These are phyloP conservation scores for Limnephilus auricula DNA, from an alignment of 2,888 invertebrate genomes.

Conservation along the genomic window DNA sequence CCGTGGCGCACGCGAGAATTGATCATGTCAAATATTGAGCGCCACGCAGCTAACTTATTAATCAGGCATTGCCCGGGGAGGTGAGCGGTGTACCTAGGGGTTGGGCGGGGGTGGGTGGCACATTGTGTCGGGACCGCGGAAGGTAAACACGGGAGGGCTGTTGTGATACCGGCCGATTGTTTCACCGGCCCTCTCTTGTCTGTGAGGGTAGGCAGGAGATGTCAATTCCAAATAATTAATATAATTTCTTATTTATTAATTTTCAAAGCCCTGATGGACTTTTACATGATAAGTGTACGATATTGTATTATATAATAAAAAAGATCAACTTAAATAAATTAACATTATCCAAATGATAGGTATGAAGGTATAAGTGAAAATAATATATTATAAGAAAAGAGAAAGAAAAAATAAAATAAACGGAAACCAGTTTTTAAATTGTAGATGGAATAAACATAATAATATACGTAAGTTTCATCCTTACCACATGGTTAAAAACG, in stretches of 20 bases:
- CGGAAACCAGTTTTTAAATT: no score
- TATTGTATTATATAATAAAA: no score
- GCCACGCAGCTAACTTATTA: constrained; percentile 62
- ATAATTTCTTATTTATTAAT: background rate
- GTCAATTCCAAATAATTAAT: background rate
- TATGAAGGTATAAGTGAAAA: no score
- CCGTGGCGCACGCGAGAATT: constrained; percentile 55
- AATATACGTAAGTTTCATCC: no score
- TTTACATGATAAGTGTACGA: no score
- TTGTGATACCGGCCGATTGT: constrained; percentile 65
- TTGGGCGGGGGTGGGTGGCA: constrained; percentile 29
- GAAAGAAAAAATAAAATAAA: no score
- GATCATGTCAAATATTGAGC: constrained; percentile 64
- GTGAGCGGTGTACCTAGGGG: background rate
- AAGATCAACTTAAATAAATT: no score
- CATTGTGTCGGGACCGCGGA: constrained; percentile 62
- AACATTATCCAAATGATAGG: no score
- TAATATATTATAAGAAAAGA: no score
- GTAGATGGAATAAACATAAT: no score
- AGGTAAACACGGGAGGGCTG: constrained; percentile 61
- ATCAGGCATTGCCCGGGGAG: constrained; percentile 49
- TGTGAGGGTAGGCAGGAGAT: constrained; percentile 42
- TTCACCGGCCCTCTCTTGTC: constrained; percentile 58
- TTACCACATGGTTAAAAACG: no score
- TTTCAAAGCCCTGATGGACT: no score